These are phyloP conservation scores for Melanotaenia nigrans DNA, from an alignment of 2,797 vertebrate species.

Conservation along the genomic window DNA sequence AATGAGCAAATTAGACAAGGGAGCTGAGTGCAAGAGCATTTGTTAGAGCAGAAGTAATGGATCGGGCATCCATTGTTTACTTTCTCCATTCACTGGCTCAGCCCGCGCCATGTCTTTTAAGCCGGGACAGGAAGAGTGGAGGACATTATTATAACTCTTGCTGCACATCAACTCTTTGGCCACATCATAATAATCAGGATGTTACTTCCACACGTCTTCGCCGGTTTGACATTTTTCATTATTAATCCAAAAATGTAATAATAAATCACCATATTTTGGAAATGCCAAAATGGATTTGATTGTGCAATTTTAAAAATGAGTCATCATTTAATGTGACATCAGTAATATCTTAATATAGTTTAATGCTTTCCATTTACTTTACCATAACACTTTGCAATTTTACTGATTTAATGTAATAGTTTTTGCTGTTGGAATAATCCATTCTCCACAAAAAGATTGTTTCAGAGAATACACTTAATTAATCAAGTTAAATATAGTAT, in stretches of 20 bases:
- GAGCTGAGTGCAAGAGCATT: constrained; percentile 77
- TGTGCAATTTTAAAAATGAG: not conserved
- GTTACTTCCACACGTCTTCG: not conserved
- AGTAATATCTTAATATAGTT: not conserved
- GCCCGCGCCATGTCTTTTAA: constrained; percentile 40
- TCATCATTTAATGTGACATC: not conserved
- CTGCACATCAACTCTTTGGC: not conserved
- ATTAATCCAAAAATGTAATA: not conserved
- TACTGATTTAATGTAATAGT: not conserved
- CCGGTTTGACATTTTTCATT: constrained; percentile 19
- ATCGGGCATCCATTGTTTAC: constrained; percentile 79
- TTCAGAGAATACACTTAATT: constrained; percentile 5
- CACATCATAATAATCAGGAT: constrained; percentile 3
- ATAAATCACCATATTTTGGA: not conserved
- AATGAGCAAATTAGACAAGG: constrained; percentile 86
- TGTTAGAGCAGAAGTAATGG: constrained; percentile 83
- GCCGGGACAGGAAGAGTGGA: constrained; percentile 2
- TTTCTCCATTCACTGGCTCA: constrained; percentile 62
- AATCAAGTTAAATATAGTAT: constrained; percentile 9
- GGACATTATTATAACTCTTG: constrained; percentile 4
- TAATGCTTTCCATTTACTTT: not conserved
- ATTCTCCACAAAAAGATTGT: constrained; percentile 1
- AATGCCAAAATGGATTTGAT: not conserved
- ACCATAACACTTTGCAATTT: not conserved
- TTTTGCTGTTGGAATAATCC: not conserved